A percentile compares a stretch with the other conserved stretches of the same genome.
Evolutionary conservation across 2,113 vertebrate species (phyloP).

Genomic region (Mola mola): DNA sequence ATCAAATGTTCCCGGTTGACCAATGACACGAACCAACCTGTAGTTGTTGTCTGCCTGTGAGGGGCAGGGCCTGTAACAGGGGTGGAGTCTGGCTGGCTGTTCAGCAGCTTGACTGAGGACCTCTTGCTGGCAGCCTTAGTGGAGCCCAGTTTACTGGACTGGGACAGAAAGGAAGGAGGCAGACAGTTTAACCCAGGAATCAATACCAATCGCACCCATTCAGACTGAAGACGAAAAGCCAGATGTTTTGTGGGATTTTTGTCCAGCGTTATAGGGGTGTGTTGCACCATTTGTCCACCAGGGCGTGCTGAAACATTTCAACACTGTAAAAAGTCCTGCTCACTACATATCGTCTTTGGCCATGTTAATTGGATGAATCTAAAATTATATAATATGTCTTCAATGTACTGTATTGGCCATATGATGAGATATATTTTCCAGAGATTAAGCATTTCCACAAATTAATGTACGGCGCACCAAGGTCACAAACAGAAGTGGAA

Average conservation of each 20-base stretch:
- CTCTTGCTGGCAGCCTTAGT: constrained; percentile 83
- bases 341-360: no score
- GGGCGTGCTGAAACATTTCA: no score
- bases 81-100: constrained; percentile 66
- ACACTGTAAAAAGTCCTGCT: no score
- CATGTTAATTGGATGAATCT: no score
- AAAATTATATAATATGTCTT: no score
- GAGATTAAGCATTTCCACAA: no score
- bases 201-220: no score
- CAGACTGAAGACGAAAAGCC: background rate
- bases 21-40: constrained; percentile 35
- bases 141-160: constrained; percentile 85
- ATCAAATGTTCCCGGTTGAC: background rate
- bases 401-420: no score
- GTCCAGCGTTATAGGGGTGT: no score
- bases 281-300: no score
- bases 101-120: constrained; percentile 71
- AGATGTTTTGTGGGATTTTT: background rate
- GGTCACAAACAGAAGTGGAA: background rate
- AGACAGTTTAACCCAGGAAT: background rate
- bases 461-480: no score
- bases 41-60: constrained; percentile 31
- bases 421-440: no score
- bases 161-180: background rate
- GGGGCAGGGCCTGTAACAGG: constrained; percentile 78